These are phyloP conservation scores for Sycophila texana DNA, from an alignment of 2,888 invertebrate species.

Conservation along the genomic window DNA sequence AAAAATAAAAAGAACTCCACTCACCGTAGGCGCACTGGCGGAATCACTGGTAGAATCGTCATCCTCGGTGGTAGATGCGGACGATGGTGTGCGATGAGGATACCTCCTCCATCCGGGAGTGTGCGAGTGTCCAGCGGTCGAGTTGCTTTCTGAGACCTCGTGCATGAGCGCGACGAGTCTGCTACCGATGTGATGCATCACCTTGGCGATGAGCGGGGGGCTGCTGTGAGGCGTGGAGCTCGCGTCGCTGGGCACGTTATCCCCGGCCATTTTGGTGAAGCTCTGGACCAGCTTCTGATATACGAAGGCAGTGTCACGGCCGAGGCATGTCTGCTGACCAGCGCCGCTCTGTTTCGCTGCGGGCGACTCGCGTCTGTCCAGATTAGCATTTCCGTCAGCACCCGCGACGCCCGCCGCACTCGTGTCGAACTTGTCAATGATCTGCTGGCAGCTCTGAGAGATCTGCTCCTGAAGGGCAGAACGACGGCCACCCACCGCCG, in stretches of 20 bases:
- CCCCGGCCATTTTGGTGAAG: conserved; percentile 85
- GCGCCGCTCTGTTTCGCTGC: not conserved
- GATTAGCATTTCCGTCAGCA: no score
- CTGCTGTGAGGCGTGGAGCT: conserved; percentile 82
- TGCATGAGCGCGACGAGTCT: conserved; percentile 93
- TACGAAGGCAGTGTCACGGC: conserved; percentile 89
- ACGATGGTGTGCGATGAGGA: conserved; percentile 78
- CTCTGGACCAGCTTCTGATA: conserved; percentile 91
- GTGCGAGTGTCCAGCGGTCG: conserved; percentile 74
- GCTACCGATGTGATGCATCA: conserved; percentile 94
- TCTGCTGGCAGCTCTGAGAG: conserved; percentile 91
- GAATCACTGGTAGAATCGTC: conserved; percentile 85
- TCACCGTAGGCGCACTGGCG: conserved; percentile 73
- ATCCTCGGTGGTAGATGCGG: conserved; percentile 82
- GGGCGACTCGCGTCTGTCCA: not conserved
- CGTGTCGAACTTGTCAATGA: conserved; percentile 88
- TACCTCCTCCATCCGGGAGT: conserved; percentile 77
- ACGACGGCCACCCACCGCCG: conserved; percentile 79
- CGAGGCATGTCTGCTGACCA: conserved; percentile 62
- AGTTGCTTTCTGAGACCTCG: conserved; percentile 88
- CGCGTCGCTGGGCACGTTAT: conserved; percentile 78
- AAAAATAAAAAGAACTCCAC: conserved; percentile 8
- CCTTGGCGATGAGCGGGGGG: conserved; percentile 91
- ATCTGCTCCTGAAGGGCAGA: conserved; percentile 89
- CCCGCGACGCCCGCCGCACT: conserved; percentile 6